phyloP scores from a whole-genome alignment of 2,888 invertebrate genomes.

The Dorcus hopei region DNA sequence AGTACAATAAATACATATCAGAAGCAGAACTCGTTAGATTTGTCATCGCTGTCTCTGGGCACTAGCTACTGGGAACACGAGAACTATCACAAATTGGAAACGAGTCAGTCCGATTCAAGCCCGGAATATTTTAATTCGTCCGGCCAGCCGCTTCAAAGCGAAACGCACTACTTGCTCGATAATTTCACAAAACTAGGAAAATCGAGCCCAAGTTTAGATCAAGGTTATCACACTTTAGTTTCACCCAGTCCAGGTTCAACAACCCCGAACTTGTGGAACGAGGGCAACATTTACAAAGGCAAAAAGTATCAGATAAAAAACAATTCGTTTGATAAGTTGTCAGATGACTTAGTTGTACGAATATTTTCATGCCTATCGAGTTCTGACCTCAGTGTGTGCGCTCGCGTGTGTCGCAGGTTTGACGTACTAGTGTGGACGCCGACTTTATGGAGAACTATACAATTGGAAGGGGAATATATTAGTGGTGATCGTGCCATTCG shows the following conservation, averaged over 20 bases:
- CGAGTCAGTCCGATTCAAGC: slow-evolving; percentile 30
- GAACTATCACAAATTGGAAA: slow-evolving; percentile 36
- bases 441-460: slow-evolving; percentile 67
- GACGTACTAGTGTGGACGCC: slow-evolving; percentile 78
- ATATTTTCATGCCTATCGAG: slow-evolving; percentile 70
- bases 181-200: slow-evolving; percentile 50
- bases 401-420: slow-evolving; percentile 72
- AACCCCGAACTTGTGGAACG: slow-evolving; percentile 46
- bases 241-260: slow-evolving; percentile 55
- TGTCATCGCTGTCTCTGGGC: slow-evolving; percentile 44
- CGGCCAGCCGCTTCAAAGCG: slow-evolving; percentile 25
- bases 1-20: slow-evolving; percentile 29
- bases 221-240: slow-evolving; percentile 78
- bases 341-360: slow-evolving; percentile 66
- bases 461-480: slow-evolving; percentile 58
- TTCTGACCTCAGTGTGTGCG: slow-evolving; percentile 70
- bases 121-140: slow-evolving; percentile 34
- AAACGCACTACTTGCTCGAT: slow-evolving; percentile 45
- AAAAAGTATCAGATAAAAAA: slow-evolving; percentile 40
- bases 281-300: slow-evolving; percentile 42
- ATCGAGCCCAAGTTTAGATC: slow-evolving; percentile 69
- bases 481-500: slow-evolving; percentile 66
- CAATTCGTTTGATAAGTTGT: slow-evolving; percentile 59
- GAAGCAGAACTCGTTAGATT: slow-evolving; percentile 41
- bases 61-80: slow-evolving; percentile 47